phyloP scores from a whole-genome alignment of 2,797 vertebrate genomes.

The Anguilla anguilla region DNA sequence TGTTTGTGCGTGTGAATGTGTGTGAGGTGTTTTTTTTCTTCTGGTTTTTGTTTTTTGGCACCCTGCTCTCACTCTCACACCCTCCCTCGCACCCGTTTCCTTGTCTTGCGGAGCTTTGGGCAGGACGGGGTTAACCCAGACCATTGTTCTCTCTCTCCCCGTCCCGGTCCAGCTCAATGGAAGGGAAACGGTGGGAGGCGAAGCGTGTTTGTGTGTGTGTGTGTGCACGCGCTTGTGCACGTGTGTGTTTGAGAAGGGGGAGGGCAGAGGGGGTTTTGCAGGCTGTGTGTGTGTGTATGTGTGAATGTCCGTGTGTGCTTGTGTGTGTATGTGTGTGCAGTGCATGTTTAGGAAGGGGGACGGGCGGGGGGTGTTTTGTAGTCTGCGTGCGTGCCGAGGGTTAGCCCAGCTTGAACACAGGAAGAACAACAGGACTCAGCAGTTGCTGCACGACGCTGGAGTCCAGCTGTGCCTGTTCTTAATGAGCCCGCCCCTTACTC shows the following conservation, averaged over 20 bases:
- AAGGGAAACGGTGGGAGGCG: neutral
- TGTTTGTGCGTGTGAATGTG: neutral
- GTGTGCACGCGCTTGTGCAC: neutral
- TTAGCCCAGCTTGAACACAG: neutral
- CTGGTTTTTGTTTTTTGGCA: neutral
- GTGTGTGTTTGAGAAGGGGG: neutral
- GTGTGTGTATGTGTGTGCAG: neutral
- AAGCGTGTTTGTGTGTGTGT: neutral
- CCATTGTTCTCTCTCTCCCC: neutral
- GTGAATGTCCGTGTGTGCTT: neutral
- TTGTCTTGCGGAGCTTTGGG: neutral
- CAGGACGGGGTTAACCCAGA: neutral
- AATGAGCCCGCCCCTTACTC: conserved; percentile 34
- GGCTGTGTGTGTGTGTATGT: neutral
- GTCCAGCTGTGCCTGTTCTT: conserved; percentile 60
- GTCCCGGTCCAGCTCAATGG: neutral
- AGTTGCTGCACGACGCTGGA: conserved; percentile 52
- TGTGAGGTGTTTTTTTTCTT: neutral
- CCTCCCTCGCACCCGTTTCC: neutral
- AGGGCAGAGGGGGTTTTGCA: neutral
- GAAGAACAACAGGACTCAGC: conserved; percentile 56
- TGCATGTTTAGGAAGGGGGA: neutral
- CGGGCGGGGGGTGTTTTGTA: neutral
- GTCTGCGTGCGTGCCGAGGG: neutral
- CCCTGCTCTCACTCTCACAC: neutral